Percentiles rank a stretch among this genome's conserved stretches.
phyloP scores from a whole-genome alignment of 2,888 invertebrate genomes.

The Lordiphosa fenestrarum region DNA sequence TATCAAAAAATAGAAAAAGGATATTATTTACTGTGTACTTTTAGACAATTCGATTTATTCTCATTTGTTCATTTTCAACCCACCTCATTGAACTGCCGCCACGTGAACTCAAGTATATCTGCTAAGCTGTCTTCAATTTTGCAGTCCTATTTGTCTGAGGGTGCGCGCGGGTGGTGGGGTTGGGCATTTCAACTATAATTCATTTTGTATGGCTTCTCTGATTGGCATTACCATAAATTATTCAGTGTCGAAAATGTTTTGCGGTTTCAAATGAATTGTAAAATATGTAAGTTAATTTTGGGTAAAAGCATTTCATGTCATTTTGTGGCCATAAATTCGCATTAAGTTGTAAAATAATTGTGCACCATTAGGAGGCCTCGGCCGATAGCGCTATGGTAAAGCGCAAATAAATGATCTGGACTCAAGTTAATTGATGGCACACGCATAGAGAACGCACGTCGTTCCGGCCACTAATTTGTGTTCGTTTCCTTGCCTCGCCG shows the following conservation, averaged over 20 bases:
- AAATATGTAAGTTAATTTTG: constrained; percentile 54
- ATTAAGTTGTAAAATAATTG: constrained; percentile 54
- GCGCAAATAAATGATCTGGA: constrained; percentile 29
- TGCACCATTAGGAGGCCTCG: constrained; percentile 32
- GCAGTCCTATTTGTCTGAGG: background rate
- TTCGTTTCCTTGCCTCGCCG: constrained; percentile 33
- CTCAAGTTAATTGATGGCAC: constrained; percentile 34
- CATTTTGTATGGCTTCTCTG: constrained; percentile 45
- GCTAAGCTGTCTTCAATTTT: too few species aligned
- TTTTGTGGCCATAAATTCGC: constrained; percentile 56
- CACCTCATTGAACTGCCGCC: background rate
- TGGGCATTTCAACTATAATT: constrained; percentile 22
- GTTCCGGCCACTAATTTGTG: constrained; percentile 45
- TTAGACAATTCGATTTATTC: too few species aligned
- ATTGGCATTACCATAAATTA: constrained; percentile 60
- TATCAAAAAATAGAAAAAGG: too few species aligned
- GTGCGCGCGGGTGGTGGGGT: constrained; percentile 4
- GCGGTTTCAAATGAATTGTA: constrained; percentile 55
- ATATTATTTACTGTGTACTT: too few species aligned
- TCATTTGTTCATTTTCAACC: too few species aligned
- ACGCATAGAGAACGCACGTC: constrained; percentile 14
- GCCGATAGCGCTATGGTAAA: constrained; percentile 13
- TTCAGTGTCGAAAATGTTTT: constrained; percentile 55
- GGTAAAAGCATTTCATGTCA: constrained; percentile 24
- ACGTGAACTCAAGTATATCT: constrained; percentile 2